Evolutionary conservation across 2,888 invertebrate species (phyloP).

Genomic region (Leptinotarsa rubiginosa): DNA sequence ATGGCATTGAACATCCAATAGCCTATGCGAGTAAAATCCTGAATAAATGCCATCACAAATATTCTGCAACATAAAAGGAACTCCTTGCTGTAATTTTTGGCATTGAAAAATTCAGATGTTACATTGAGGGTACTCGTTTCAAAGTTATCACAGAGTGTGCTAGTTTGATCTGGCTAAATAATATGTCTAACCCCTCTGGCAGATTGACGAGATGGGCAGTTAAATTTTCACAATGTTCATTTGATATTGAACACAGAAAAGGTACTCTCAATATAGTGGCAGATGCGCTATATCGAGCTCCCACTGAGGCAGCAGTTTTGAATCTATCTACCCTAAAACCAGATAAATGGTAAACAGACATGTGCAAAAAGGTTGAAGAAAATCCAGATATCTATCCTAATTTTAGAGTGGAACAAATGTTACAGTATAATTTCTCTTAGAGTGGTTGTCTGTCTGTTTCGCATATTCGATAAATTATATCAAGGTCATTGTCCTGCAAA

Average conservation of each 20-base stretch:
- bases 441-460: too few species aligned
- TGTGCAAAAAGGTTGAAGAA: slow-evolving; percentile 33
- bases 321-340: slow-evolving; percentile 29
- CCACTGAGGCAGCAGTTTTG: slow-evolving; percentile 12
- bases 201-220: slow-evolving; percentile 51
- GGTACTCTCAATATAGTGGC: slow-evolving; percentile 51
- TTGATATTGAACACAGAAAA: slow-evolving; percentile 45
- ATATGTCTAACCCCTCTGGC: slow-evolving; percentile 51
- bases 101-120: slow-evolving; percentile 39
- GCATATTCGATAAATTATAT: too few species aligned
- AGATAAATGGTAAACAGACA: slow-evolving; percentile 39
- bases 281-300: slow-evolving; percentile 41
- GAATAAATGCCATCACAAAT: too few species aligned
- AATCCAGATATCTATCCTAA: slow-evolving; percentile 38
- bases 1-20: too few species aligned
- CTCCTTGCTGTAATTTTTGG: slow-evolving; percentile 19
- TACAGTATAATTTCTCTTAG: too few species aligned
- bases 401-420: slow-evolving; percentile 34
- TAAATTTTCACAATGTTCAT: slow-evolving; percentile 40
- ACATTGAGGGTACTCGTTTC: slow-evolving; percentile 49
- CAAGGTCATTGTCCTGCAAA: too few species aligned
- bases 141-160: slow-evolving; percentile 51
- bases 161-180: slow-evolving; percentile 51
- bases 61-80: too few species aligned
- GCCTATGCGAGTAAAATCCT: too few species aligned